These are phyloP conservation scores for Alitta virens DNA, from an alignment of 2,888 invertebrate species.

Conservation along the genomic window DNA sequence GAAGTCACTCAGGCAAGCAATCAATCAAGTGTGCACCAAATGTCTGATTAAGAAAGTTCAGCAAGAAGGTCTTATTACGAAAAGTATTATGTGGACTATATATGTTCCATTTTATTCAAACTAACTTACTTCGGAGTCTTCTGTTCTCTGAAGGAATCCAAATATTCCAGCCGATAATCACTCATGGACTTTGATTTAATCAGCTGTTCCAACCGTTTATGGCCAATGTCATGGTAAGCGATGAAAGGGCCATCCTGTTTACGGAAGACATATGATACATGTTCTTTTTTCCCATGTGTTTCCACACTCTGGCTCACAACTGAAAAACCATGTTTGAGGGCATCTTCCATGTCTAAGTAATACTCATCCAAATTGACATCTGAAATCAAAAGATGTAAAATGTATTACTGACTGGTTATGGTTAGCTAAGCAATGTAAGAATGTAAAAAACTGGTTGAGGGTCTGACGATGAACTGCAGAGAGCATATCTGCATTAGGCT, in stretches of 20 bases:
- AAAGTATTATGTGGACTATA: no score
- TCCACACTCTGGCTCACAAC: conserved; percentile 42
- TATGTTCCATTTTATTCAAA: no score
- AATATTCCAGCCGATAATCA: not conserved
- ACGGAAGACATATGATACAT: conserved; percentile 42
- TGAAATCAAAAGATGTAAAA: no score
- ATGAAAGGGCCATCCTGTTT: conserved; percentile 23
- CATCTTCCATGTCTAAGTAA: conserved; percentile 32
- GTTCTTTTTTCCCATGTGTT: conserved; percentile 35
- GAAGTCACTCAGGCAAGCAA: no score
- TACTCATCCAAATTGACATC: no score
- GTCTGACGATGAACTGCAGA: no score
- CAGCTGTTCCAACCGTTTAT: not conserved
- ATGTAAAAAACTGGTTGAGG: not conserved
- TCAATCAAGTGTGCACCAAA: no score
- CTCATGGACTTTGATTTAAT: not conserved
- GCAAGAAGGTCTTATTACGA: no score
- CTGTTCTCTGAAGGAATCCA: not conserved
- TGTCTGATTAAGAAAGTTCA: no score
- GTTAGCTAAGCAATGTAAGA: no score
- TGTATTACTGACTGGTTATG: no score
- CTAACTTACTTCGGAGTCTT: not conserved
- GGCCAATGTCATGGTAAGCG: not conserved
- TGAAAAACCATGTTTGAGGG: conserved; percentile 38
- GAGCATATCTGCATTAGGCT: no score